phyloP scores from a whole-genome alignment of 2,797 vertebrate genomes.

The Chelidonichthys spinosus region DNA sequence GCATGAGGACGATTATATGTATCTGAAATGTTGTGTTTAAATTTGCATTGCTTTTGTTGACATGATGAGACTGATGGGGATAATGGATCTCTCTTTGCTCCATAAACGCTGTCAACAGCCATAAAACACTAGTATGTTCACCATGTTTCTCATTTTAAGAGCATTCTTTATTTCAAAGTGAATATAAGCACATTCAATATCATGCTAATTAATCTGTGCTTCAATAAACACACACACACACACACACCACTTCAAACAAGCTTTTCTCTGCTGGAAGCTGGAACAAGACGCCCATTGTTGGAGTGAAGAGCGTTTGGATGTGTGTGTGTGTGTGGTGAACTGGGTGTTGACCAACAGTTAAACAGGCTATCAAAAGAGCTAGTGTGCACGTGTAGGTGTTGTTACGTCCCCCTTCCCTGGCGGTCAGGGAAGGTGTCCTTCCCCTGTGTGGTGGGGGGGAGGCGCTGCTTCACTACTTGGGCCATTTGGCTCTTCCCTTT shows the following conservation, averaged over 20 bases:
- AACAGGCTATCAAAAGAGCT: neutral
- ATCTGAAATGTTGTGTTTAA: neutral
- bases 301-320: neutral
- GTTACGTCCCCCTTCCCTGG: too few species aligned
- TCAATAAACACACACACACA: neutral
- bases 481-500: too few species aligned
- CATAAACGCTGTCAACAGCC: neutral
- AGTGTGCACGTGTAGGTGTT: neutral
- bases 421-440: too few species aligned
- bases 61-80: too few species aligned
- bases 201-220: neutral
- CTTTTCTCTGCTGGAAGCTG: slow-evolving; percentile 4
- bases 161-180: neutral
- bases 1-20: neutral
- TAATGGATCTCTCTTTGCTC: too few species aligned
- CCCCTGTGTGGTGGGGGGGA: too few species aligned
- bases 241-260: slow-evolving; percentile 23
- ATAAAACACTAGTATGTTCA: neutral
- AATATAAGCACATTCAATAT: neutral
- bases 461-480: too few species aligned
- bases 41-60: neutral
- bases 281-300: slow-evolving; percentile 37
- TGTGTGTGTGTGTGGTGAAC: slow-evolving; percentile 11
- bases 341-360: slow-evolving; percentile 25
- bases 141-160: neutral